These are phyloP conservation scores for Anguilla pacifica DNA, from an alignment of 2,797 vertebrate genomes.

Conservation along the genomic window DNA sequence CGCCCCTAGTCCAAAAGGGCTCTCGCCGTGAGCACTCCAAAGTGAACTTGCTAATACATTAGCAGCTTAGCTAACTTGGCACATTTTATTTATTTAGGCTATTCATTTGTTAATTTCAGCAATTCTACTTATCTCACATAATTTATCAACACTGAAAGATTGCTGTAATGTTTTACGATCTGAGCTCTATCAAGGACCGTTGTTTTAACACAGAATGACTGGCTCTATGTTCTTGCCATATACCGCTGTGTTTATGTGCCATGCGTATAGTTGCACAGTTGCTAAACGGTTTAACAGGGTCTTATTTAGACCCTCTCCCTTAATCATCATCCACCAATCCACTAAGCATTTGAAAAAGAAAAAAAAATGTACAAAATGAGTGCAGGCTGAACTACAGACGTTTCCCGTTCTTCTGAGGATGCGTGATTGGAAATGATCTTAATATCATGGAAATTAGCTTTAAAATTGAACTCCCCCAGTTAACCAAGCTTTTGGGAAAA, in stretches of 20 bases:
- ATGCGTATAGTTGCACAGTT: no score
- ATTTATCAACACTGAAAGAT: not conserved
- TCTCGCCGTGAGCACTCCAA: not conserved
- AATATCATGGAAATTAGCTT: not conserved
- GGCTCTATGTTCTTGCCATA: not conserved
- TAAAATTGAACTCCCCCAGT: not conserved
- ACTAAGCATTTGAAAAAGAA: no score
- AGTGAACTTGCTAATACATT: not conserved
- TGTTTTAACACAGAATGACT: not conserved
- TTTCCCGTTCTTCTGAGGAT: not conserved
- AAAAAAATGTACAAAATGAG: not conserved
- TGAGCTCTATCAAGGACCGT: not conserved
- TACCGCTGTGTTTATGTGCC: no score
- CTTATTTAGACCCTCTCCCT: no score
- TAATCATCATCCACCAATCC: no score
- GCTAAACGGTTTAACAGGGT: not conserved
- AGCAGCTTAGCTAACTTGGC: not conserved
- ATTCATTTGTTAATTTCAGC: no score
- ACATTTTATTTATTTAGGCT: not conserved
- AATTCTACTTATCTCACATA: constrained; percentile 3
- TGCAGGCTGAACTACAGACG: not conserved
- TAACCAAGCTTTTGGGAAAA: not conserved
- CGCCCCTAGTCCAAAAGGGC: no score
- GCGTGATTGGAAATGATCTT: not conserved
- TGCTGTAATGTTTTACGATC: not conserved